Conservation (phyloP, 2,113 vertebrate species). For the Tachysurus fulvidraco region DNA sequence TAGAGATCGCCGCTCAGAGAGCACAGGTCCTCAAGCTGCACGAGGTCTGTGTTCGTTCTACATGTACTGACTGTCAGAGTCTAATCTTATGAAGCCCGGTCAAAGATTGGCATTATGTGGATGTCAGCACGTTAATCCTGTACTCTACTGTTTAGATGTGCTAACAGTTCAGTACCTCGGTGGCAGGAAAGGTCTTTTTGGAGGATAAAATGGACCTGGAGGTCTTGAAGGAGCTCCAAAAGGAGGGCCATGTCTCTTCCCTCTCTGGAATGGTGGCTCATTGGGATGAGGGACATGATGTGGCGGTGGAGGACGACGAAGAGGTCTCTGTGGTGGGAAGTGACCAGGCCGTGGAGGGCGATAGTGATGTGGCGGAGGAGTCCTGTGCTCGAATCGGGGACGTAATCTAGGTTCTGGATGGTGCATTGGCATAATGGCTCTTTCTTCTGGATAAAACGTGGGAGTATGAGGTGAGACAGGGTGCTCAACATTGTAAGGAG, state of each 20-base stretch:
- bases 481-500: conserved; percentile 52
- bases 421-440: conserved; percentile 22
- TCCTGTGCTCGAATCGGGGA: conserved; percentile 45
- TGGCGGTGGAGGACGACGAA: conserved; percentile 48
- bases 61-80: not conserved
- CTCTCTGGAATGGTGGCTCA: conserved; percentile 75
- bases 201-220: conserved; percentile 80
- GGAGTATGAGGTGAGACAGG: conserved; percentile 54
- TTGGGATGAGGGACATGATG: conserved; percentile 69
- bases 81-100: not conserved
- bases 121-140: not conserved
- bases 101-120: not conserved
- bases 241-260: conserved; percentile 80
- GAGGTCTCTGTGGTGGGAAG: conserved; percentile 58
- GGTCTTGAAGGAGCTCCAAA: conserved; percentile 71
- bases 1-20: not conserved
- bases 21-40: conserved; percentile 9
- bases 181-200: conserved; percentile 85
- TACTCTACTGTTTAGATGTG: not conserved
- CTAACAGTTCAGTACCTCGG: conserved; percentile 80
- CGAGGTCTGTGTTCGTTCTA: not conserved
- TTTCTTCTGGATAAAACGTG: conserved; percentile 53
- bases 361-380: conserved; percentile 51
- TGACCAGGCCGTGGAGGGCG: conserved; percentile 49
- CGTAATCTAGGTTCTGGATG: conserved; percentile 32